phyloP scores from a whole-genome alignment of 2,888 invertebrate genomes.

The Rhyacophila evoluta region DNA sequence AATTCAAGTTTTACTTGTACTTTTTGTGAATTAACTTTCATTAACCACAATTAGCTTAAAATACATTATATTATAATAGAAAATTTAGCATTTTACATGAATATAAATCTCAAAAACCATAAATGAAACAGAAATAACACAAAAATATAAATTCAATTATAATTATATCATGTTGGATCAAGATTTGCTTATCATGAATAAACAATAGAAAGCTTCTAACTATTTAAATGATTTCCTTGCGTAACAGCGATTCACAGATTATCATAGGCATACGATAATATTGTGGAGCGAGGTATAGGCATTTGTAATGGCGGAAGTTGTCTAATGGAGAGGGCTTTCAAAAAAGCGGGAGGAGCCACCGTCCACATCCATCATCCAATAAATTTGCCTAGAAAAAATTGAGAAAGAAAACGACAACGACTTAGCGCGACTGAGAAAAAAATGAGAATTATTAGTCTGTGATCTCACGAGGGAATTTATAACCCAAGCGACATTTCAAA shows the following conservation, averaged over 20 bases:
- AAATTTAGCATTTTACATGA: too few species aligned
- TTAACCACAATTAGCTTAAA: too few species aligned
- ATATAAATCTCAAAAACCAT: too few species aligned
- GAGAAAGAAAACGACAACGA: conserved; percentile 37
- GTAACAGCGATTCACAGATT: background rate
- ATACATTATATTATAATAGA: too few species aligned
- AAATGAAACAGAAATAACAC: too few species aligned
- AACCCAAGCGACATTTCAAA: too few species aligned
- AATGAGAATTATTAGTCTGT: background rate
- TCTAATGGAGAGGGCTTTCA: conserved; percentile 2
- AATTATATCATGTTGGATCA: too few species aligned
- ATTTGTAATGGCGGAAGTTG: conserved; percentile 4
- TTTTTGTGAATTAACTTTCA: too few species aligned
- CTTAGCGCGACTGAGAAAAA: conserved; percentile 37
- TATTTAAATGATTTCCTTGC: background rate
- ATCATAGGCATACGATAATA: background rate
- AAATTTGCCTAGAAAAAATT: conserved; percentile 53
- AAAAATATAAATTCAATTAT: too few species aligned
- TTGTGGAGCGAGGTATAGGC: background rate
- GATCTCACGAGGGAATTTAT: background rate
- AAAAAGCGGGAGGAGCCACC: background rate
- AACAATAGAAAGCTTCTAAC: too few species aligned
- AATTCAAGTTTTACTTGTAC: too few species aligned
- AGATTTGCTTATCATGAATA: too few species aligned
- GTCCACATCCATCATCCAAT: conserved; percentile 53